Conservation (phyloP, 1,140 invertebrate species). For the Euschistus heros region DNA sequence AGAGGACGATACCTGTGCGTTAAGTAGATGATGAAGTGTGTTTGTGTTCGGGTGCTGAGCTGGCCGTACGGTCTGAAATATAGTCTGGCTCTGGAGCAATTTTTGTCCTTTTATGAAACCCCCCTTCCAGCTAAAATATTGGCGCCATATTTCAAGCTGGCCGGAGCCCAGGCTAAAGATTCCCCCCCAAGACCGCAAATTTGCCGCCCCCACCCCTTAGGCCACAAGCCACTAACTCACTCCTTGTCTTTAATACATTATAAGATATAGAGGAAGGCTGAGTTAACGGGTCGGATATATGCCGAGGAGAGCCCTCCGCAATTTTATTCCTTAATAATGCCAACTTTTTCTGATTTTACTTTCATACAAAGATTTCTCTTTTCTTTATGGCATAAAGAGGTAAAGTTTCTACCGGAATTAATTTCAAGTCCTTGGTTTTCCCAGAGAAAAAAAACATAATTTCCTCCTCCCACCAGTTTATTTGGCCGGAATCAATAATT, state of each 20-base stretch:
- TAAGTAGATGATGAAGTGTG: constrained; percentile 4
- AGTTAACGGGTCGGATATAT: no score
- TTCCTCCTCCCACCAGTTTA: no score
- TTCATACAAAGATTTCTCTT: no score
- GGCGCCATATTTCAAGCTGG: constrained; percentile 10
- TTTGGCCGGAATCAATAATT: no score
- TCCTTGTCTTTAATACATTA: constrained; percentile 17
- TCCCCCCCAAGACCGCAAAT: not conserved
- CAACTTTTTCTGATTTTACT: no score
- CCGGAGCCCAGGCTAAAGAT: constrained; percentile 7
- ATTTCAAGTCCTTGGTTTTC: no score
- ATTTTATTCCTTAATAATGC: no score
- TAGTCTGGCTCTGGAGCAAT: constrained; percentile 13
- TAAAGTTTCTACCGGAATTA: no score
- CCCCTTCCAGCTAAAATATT: constrained; percentile 3
- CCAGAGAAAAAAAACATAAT: no score
- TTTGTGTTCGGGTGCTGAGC: constrained; percentile 3
- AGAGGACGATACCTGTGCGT: not conserved
- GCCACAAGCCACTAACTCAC: constrained; percentile 6
- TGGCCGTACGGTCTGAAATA: constrained; percentile 8
- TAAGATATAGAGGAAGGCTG: constrained; percentile 6
- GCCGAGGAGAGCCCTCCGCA: no score
- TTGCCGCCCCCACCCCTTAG: not conserved
- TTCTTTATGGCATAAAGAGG: no score
- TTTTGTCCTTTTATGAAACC: constrained; percentile 17